Evolutionary conservation across 2,888 invertebrate species (phyloP).

Genomic region (Parnassius orleans): DNA sequence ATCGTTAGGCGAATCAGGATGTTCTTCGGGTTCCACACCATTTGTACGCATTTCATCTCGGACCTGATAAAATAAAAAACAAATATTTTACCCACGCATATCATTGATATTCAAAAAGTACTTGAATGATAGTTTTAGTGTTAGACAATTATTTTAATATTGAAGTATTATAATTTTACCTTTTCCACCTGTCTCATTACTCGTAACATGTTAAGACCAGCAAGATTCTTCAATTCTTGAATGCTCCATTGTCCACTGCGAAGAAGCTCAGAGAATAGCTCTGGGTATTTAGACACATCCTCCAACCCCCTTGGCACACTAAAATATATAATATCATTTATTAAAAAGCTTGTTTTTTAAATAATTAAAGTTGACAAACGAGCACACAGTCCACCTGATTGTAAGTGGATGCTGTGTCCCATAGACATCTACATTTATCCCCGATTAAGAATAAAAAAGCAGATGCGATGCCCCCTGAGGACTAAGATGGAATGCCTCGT

Average conservation of each 20-base stretch:
- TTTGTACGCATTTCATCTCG: conserved; percentile 83
- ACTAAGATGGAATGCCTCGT: no score
- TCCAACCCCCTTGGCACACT: conserved; percentile 85
- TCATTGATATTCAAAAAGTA: no score
- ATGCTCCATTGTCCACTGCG: conserved; percentile 83
- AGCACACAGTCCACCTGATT: no score
- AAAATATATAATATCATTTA: conserved; percentile 28
- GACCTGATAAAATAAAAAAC: conserved; percentile 53
- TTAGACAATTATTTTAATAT: no score
- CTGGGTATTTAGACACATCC: conserved; percentile 86
- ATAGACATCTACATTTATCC: no score
- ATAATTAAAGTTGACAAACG: no score
- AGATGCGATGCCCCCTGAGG: no score
- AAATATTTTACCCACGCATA: not conserved
- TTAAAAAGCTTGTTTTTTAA: no score
- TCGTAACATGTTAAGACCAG: conserved; percentile 83
- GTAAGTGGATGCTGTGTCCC: no score
- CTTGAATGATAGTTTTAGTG: no score
- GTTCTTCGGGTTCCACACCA: conserved; percentile 82
- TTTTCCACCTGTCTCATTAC: conserved; percentile 82
- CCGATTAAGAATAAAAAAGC: no score
- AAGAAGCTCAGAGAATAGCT: conserved; percentile 83
- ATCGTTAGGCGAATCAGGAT: conserved; percentile 79
- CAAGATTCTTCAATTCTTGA: conserved; percentile 83
- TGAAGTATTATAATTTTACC: conserved; percentile 44